Conservation (phyloP, 2,888 invertebrate genomes). For the Oligia latruncula region DNA sequence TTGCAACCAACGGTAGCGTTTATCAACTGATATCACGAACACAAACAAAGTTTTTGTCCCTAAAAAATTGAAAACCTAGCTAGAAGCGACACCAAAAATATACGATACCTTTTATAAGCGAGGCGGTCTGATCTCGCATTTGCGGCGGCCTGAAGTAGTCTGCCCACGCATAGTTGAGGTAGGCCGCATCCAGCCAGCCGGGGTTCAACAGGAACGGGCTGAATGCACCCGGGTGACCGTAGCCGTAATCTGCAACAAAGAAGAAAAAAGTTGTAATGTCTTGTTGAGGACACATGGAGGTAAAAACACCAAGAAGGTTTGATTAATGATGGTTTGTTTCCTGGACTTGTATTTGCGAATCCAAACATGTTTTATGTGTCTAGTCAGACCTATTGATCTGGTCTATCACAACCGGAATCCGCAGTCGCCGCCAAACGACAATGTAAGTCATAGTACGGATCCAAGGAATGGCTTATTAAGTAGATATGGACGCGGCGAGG, state of each 20-base stretch:
- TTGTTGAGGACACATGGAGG: constrained; percentile 8
- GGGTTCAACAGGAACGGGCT: constrained; percentile 95
- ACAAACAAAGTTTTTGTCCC: constrained; percentile 1
- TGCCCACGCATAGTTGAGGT: constrained; percentile 94
- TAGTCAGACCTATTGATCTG: constrained; percentile 46
- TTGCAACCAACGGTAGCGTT: constrained; percentile 2
- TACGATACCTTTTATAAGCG: constrained; percentile 91
- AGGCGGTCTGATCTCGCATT: constrained; percentile 78
- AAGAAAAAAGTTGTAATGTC: constrained; percentile 42
- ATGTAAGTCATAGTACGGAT: constrained; percentile 37
- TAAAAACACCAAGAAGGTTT: not conserved
- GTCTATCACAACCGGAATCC: constrained; percentile 41
- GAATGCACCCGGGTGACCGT: constrained; percentile 94
- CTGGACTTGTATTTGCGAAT: not conserved
- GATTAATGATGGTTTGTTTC: not conserved
- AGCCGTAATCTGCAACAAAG: constrained; percentile 93
- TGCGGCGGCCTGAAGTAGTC: constrained; percentile 92
- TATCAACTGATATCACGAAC: not conserved
- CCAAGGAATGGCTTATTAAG: constrained; percentile 70
- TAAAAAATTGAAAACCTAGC: constrained; percentile 7
- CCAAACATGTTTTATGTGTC: constrained; percentile 41
- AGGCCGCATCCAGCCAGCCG: constrained; percentile 96
- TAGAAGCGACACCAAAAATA: constrained; percentile 23
- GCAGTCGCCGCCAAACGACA: constrained; percentile 50
- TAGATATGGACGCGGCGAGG: constrained; percentile 71